Evolutionary conservation across 2,888 invertebrate genomes (phyloP), one percentile per base, ranked within the genome.

Genomic region (Melolontha melolontha): DNA sequence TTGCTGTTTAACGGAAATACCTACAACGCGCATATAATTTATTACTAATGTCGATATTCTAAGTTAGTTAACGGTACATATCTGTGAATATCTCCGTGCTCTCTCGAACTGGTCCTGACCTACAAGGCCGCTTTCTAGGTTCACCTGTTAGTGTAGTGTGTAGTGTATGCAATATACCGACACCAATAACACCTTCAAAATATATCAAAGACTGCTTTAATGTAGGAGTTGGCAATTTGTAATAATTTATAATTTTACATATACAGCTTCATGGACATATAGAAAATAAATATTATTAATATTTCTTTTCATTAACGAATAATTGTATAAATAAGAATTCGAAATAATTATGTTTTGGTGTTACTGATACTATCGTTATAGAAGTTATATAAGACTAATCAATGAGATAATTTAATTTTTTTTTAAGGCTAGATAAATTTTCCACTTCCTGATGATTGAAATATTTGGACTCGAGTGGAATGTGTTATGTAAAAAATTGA

Each of bases 91-190:
- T 59, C 47, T 47, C 44, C n/a, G 59, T 59, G 29, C n/a, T n/a
- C n/a, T n/a, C n/a, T 47, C 50, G 50, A 42, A 39, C 50, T 22
- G 64, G 50, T 57, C 66, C 66, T 66, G 66, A 66, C 66, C 66
- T 66, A 66, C 66, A 66, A 66, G 66, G 66, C 55, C 66, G 66
- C 59, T 59, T 59, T 59, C 59, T 59, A 59, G 59, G 59, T 59
- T 59, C 59, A 59, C 54, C 54, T 64, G 64, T 52, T 51, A 12
- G 29, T 29, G 10, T 12, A 14, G 10, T 47, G 47, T 47, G 10
- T n/a, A n/a, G n/a, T 17, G 10, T 47, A 17, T 44, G 40, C 6
- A 29, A 29, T 29, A 29, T 5, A 29, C 29, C 6, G 5, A 29
- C 4, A 29, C 29, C 29, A 29, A 6, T 29, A 29, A 29, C 29